Percentiles rank a stretch among this genome's conserved stretches.
phyloP scores from a whole-genome alignment of 2,888 invertebrate species.

The Octodonta nipae region DNA sequence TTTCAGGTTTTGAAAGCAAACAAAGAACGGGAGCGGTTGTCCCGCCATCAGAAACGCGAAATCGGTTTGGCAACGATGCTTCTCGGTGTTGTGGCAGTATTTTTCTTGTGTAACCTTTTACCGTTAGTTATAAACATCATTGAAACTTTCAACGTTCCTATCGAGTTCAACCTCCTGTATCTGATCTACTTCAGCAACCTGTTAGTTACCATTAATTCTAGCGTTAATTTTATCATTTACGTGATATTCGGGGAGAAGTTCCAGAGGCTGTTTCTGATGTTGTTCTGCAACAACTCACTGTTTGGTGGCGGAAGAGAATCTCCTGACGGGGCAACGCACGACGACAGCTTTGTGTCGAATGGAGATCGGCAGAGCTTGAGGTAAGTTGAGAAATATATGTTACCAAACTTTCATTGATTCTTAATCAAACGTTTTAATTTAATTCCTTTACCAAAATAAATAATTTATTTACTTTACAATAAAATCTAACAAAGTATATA shows the following conservation, averaged over 20 bases:
- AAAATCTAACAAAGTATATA: no score
- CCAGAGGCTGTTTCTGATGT: constrained; percentile 57
- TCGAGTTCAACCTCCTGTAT: constrained; percentile 43
- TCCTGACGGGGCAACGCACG: constrained; percentile 60
- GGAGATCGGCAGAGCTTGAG: constrained; percentile 62
- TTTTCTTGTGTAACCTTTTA: constrained; percentile 82
- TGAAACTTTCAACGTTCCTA: constrained; percentile 54
- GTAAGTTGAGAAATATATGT: no score
- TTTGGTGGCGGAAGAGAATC: constrained; percentile 47
- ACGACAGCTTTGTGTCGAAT: constrained; percentile 71
- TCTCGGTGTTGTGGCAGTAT: constrained; percentile 84
- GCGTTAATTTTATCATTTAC: constrained; percentile 94
- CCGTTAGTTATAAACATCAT: constrained; percentile 76
- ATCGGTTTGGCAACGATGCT: constrained; percentile 91
- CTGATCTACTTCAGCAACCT: constrained; percentile 77
- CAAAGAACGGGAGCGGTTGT: constrained; percentile 76
- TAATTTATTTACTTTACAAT: no score
- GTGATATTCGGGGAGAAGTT: constrained; percentile 96
- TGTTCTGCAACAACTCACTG: constrained; percentile 30
- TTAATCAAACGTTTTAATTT: no score
- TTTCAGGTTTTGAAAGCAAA: constrained; percentile 73
- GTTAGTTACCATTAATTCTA: constrained; percentile 90
- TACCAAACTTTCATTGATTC: no score
- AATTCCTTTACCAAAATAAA: no score
- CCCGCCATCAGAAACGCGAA: constrained; percentile 80